Conservation (phyloP, 1,140 invertebrate species). For the Solenopsis fugax region DNA sequence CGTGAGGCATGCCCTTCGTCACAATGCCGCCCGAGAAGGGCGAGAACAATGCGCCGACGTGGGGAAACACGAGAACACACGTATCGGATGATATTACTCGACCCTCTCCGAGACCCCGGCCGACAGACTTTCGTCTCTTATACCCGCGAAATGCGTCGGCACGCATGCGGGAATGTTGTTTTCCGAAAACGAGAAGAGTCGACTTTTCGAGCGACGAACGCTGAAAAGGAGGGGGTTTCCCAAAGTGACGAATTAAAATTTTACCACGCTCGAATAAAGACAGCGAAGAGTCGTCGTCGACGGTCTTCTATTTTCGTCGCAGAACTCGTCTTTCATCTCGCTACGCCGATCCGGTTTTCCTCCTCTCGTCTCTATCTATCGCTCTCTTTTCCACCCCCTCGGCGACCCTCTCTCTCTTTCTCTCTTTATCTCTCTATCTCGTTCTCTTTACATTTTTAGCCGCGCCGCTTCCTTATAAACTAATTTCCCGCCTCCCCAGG, state of each 20-base stretch:
- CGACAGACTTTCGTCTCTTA: slow-evolving; percentile 41
- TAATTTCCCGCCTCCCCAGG: slow-evolving; percentile 81
- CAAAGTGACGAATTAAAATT: slow-evolving; percentile 16
- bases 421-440: slow-evolving; percentile 8
- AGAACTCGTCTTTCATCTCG: slow-evolving; percentile 30
- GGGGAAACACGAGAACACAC: slow-evolving; percentile 83
- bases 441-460: slow-evolving; percentile 70
- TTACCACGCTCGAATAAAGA: slow-evolving; percentile 10
- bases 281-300: background rate
- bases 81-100: slow-evolving; percentile 84
- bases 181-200: background rate
- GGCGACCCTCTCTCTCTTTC: background rate
- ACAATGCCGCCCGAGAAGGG: slow-evolving; percentile 83
- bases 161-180: slow-evolving; percentile 36
- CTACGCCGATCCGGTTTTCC: slow-evolving; percentile 29
- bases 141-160: slow-evolving; percentile 69
- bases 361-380: slow-evolving; percentile 65
- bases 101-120: slow-evolving; percentile 74
- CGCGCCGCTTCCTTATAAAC: slow-evolving; percentile 86
- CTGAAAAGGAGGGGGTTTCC: background rate
- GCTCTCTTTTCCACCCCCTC: slow-evolving; percentile 64
- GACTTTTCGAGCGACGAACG: no score
- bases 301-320: slow-evolving; percentile 13
- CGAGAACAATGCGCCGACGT: slow-evolving; percentile 83
- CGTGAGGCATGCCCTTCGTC: slow-evolving; percentile 77